Conservation (phyloP, 1,140 invertebrate genomes). For the Eurosta solidaginis region DNA sequence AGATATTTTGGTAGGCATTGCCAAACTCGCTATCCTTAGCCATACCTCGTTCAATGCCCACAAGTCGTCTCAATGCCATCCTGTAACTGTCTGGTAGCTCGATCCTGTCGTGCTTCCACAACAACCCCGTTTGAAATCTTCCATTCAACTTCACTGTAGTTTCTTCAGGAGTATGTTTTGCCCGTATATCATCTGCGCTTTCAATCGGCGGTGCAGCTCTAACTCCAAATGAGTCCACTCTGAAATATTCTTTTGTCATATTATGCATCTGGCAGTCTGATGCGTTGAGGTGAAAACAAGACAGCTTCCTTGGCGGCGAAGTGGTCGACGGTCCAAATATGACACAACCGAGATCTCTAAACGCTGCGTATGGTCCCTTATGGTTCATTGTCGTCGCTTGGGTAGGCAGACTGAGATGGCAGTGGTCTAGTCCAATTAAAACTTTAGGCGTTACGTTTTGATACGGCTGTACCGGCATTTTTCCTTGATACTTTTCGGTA, state of each 20-base stretch:
- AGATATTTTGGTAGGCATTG: not conserved
- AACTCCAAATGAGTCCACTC: not conserved
- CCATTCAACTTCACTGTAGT: not conserved
- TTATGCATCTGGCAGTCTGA: not conserved
- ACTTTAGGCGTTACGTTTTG: too few species aligned
- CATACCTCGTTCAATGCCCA: not conserved
- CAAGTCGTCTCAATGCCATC: not conserved
- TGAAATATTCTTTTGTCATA: not conserved
- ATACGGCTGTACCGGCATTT: not conserved
- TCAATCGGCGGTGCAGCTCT: too few species aligned
- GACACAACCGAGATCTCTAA: conserved; percentile 17
- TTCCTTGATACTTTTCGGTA: not conserved
- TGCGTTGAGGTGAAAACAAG: not conserved
- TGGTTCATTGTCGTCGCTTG: too few species aligned
- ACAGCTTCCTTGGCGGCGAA: not conserved
- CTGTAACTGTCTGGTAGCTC: not conserved
- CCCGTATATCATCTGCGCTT: not conserved
- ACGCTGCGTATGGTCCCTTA: conserved; percentile 1
- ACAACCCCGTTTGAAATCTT: not conserved
- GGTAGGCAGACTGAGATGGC: too few species aligned
- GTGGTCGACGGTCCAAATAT: not conserved
- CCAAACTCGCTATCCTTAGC: not conserved
- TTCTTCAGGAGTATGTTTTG: not conserved
- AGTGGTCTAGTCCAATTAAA: too few species aligned
- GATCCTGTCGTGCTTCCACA: not conserved